Evolutionary conservation across 1,140 invertebrate species (phyloP).

Genomic region (Panulirus ornatus): DNA sequence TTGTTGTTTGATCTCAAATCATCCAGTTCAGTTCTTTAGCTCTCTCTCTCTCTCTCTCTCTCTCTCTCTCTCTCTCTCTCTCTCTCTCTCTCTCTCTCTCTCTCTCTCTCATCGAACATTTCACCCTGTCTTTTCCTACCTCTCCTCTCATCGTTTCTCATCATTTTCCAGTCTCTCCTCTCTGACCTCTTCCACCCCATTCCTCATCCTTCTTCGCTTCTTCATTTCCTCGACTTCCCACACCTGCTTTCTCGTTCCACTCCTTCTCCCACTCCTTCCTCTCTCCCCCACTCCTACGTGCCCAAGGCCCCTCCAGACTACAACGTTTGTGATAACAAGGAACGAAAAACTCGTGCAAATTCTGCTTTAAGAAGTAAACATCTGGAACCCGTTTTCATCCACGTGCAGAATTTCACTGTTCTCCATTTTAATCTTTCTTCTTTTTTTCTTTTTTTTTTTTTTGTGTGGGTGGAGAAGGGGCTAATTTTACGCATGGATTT

Average conservation of each 20-base stretch:
- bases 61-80: constrained; percentile 19
- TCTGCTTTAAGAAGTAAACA: too few species aligned
- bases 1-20: background rate
- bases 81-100: constrained; percentile 10
- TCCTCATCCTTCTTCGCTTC: background rate
- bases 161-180: background rate
- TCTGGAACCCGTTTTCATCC: too few species aligned
- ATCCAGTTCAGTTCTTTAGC: background rate
- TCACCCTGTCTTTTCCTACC: background rate
- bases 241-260: background rate
- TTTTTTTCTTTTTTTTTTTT: too few species aligned
- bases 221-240: background rate
- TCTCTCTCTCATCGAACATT: background rate
- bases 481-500: too few species aligned
- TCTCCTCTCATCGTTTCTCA: background rate
- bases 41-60: background rate
- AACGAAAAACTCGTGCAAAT: too few species aligned
- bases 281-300: background rate
- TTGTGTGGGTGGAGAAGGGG: too few species aligned
- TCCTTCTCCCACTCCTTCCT: background rate
- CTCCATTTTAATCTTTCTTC: too few species aligned
- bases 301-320: too few species aligned
- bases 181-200: background rate
- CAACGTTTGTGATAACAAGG: too few species aligned
- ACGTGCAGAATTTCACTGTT: too few species aligned